Evolutionary conservation across 2,797 vertebrate genomes (phyloP), one percentile per base, ranked within the genome.

Genomic region (Enteromius paludinosus): DNA sequence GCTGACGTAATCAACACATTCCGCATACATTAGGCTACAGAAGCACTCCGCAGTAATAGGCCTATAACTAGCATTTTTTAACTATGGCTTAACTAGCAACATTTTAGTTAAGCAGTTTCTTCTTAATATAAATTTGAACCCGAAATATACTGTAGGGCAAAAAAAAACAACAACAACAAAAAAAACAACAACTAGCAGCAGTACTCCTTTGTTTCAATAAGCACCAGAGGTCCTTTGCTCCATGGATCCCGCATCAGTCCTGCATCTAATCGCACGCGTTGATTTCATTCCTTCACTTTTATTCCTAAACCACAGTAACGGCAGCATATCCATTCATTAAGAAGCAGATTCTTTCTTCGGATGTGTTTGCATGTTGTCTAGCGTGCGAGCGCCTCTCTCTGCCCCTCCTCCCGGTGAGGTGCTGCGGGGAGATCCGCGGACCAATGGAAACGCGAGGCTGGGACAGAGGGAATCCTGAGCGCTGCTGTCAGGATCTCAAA

Each of bases 381-480:
- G 52, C 30, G 28, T 33, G 35, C 28, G 62, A 68, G 64, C 54
- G 59, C 56, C 56, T 83, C 80, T 83, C 52, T 69, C 18, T 87
- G 89, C 92, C 87, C 92, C 92, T 92, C 91, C 92, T 92, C 74
- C 65, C 66, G 38, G 23, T 81, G 76, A 85, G 82, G 86, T 84
- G 84, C 89, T 86, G 84, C 86, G 68, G 86, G 88, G 87, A 85
- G 87, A 84, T 83, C 86, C 65, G 83, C 79, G 85, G 87, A 93
- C 94, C 94, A 94, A 95, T 95, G 89, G 87, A 83, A 83, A 89
- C 89, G 88, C 72, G 41, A 85, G 88, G 86, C 85, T 89, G 83
- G 83, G 86, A 89, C 88, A 92, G 88, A 90, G 88, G 91, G 90
- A 92, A 87, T 86, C 87, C 88, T 88, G 87, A 85, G 82, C 83